A percentile compares a stretch with the other conserved stretches of the same genome.
These are phyloP conservation scores for Tetragonula clypearis DNA, from an alignment of 1,140 invertebrate genomes.

Conservation along the genomic window DNA sequence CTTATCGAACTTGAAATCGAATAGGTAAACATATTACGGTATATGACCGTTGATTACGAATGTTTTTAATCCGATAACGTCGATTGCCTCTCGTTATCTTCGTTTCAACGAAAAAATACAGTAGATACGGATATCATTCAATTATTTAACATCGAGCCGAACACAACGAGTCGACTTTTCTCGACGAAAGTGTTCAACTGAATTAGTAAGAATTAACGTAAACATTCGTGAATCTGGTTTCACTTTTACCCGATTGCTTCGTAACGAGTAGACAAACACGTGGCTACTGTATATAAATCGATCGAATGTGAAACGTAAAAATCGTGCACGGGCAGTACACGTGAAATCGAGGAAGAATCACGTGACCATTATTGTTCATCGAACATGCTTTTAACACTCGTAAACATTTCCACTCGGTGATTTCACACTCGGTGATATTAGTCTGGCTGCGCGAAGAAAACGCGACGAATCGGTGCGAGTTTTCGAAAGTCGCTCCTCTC, in stretches of 20 bases:
- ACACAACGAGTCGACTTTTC: neutral
- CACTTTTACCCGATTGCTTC: neutral
- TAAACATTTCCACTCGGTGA: constrained; percentile 6
- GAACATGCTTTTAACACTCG: neutral
- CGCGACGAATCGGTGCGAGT: neutral
- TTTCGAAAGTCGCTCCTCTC: neutral
- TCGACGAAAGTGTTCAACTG: neutral
- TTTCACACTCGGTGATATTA: neutral
- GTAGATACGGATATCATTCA: too few relatives aligned
- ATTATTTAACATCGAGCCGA: too few relatives aligned
- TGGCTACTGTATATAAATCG: neutral
- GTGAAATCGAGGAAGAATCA: neutral
- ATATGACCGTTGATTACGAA: neutral
- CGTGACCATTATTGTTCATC: constrained; percentile 1
- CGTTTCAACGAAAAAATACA: neutral
- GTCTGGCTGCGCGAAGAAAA: constrained; percentile 28
- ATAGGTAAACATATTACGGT: neutral
- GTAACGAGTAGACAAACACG: neutral
- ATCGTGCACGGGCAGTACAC: neutral
- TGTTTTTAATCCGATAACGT: neutral
- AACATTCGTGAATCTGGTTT: neutral
- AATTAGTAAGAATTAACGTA: neutral
- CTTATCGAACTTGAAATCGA: neutral
- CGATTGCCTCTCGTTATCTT: neutral
- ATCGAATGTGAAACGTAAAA: neutral